Base-by-base conservation (phyloP, 53 echinoderm and acorn worm species). In the Antedon mediterranea region DNA sequence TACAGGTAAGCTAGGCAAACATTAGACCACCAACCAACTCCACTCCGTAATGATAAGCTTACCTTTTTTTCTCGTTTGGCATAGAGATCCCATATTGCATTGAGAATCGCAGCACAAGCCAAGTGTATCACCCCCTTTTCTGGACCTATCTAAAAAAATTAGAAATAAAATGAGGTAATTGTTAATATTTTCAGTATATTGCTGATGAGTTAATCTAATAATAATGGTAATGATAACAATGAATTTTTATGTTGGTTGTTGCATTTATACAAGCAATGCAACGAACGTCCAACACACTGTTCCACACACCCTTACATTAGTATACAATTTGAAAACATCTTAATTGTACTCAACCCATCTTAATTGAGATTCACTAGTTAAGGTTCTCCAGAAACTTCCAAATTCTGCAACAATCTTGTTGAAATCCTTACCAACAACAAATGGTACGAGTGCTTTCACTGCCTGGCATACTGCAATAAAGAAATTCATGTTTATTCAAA, bases 51-150 rank as follows among this genome's bases (percentile, higher is more conserved):
- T 43, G 29, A 71, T 29, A 71, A 0, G n/a, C 73, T 80, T 74
- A 90, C 90, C 90, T 94, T 94, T 43, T 86, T 86, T 43, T 87
- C 89, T 71, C 85, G 81, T 73, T 94, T 94, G 0, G 86, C 94
- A 91, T 91, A 94, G 71, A 94, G 83, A 43, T 94, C 94, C 94
- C 94, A 94, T 31, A 94, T 81, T 73, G 94, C 94, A 87, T 94
- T 94, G 77, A 94, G 82, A 30, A 91, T 34, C 23, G 94, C 91
- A 71, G 86, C 86, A 43, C 85, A 85, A 1, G 94, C 94, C 0
- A 94, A 85, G 78, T 91, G 91, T 31, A 91, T 87, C 0, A 94
- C 94, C 20, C 94, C 94, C 75, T 94, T 94, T 84, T 94, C 94
- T 78, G 94, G 94, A 23, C 94, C 94, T 33, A 93, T 75, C 94